phyloP scores from a whole-genome alignment of 2,113 vertebrate species.

The Microtus montanus region DNA sequence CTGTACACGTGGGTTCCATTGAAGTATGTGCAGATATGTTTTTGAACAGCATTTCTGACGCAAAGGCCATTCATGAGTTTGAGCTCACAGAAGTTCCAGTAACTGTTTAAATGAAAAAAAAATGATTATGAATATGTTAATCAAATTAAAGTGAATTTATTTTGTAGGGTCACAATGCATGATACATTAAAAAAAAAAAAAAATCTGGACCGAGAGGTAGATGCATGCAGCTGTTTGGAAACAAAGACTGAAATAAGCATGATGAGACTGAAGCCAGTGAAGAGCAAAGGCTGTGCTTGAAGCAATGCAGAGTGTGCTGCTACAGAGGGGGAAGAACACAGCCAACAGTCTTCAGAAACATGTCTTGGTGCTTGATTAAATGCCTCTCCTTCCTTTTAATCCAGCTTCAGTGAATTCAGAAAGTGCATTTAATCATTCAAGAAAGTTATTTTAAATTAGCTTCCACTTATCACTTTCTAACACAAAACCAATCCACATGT shows the following conservation, averaged over 20 bases:
- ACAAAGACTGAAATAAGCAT: neutral
- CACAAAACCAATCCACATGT: neutral
- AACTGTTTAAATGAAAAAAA: neutral
- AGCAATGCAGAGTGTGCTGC: neutral
- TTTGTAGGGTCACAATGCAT: neutral
- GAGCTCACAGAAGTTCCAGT: accelerated
- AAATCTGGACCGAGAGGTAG: neutral
- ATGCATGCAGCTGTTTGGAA: neutral
- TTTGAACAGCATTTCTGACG: neutral
- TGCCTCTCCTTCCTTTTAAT: neutral
- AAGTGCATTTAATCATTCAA: neutral
- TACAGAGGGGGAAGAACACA: neutral
- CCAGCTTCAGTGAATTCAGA: neutral
- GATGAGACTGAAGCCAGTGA: neutral
- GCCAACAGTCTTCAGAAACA: neutral
- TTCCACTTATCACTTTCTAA: neutral
- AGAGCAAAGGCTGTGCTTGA: neutral
- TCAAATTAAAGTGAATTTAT: neutral
- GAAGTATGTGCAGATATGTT: neutral
- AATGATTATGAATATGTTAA: neutral
- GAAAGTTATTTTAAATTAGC: neutral
- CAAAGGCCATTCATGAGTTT: neutral
- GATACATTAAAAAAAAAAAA: neutral
- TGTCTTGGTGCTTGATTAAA: neutral
- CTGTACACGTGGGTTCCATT: neutral